Base-by-base conservation (phyloP, 2,113 vertebrate species). In the Macheiramphus alcinus region DNA sequence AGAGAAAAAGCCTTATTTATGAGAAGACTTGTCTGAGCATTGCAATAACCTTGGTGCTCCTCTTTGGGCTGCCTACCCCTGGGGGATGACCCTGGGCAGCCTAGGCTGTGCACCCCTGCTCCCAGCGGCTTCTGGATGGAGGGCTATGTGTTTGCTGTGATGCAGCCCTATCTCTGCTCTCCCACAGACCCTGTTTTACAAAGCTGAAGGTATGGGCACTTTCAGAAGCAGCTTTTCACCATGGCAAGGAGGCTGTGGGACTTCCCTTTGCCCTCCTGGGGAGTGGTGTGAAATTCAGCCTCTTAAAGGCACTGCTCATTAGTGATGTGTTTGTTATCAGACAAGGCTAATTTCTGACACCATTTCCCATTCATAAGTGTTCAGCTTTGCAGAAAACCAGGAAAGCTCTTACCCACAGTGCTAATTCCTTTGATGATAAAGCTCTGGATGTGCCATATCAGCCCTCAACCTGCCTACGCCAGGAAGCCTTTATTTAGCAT, bases 401-500 rank as follows among this genome's bases (percentile, higher is more conserved):
- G 79, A 80, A 90, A 91, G 63, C 76, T 95, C 56, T 86, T 80
- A 78, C 80, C 88, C 70, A 72, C 70, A 45, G 87, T 23, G 58
- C 84, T 95, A 85, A 95, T 92, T 97, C 93, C 94, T 96, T 96
- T 91, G 95, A 95, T 94, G 93, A 97, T 97, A 95, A 93, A 90
- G 84, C 48, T 71, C 80, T 97, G 88, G 95, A 87, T 97, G 95
- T 96, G 95, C 93, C 94, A 83, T 94, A 96, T 97, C 96, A 94
- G 89, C 82, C 88, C 88, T 89, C 82, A 94, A 94, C 96, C 96
- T 96, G 85, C 89, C 90, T 27, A 40, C 67, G 18, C 94, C 95
- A 97, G 94, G 91, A 95, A 97, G 70, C 76, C 86, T 95, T 93
- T 97, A 96, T 98, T 96, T 97, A 98, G 94, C 95, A 91, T 34